These are phyloP conservation scores for Genyomyrus donnyi DNA, from an alignment of 2,113 vertebrate genomes.

Conservation along the genomic window DNA sequence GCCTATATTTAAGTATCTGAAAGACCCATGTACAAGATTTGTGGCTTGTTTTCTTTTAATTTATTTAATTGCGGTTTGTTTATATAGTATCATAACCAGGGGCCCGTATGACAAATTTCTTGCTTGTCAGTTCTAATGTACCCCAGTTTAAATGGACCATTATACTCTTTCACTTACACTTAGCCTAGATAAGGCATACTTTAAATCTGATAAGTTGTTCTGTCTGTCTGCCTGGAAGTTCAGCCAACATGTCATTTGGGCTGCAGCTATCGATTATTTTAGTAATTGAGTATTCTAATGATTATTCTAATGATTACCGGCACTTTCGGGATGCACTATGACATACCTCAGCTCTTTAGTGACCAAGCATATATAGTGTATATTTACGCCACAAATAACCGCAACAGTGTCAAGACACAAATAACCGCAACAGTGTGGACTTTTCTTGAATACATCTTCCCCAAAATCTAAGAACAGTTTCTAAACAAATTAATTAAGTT, in stretches of 20 bases:
- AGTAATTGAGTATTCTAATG: too few species aligned
- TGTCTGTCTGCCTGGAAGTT: background rate
- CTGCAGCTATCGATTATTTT: too few species aligned
- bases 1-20: background rate
- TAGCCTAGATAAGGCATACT: background rate
- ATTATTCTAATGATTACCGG: too few species aligned
- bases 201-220: background rate
- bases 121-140: background rate
- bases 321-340: too few species aligned
- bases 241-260: background rate
- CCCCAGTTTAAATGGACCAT: background rate
- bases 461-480: too few species aligned
- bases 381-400: too few species aligned
- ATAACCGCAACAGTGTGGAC: too few species aligned
- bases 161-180: background rate
- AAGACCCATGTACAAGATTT: background rate
- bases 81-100: background rate
- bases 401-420: too few species aligned
- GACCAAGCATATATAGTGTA: too few species aligned
- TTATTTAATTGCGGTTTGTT: background rate
- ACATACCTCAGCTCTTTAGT: too few species aligned
- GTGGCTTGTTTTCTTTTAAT: background rate
- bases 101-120: background rate
- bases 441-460: too few species aligned
- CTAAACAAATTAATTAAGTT: too few species aligned